Conservation (phyloP, 2,113 vertebrate species). For the Scalopus aquaticus region DNA sequence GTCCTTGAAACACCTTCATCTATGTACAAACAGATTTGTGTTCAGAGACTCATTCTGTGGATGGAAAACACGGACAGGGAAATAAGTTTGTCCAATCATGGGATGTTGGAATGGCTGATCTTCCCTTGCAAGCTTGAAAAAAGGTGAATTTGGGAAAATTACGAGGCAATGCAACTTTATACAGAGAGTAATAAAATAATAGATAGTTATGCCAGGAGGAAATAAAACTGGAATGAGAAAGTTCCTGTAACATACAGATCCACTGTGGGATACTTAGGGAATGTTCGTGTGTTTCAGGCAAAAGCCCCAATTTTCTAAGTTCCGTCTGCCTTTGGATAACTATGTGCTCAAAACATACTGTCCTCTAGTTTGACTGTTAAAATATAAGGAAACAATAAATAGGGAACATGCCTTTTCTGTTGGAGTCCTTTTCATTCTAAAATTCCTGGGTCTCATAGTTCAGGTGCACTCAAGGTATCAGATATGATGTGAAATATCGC, state of each 20-base stretch:
- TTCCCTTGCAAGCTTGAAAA: neutral
- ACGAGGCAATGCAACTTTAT: neutral
- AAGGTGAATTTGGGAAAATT: neutral
- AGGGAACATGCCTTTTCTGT: neutral
- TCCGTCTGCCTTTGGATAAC: neutral
- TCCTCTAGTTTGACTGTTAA: neutral
- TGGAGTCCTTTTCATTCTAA: neutral
- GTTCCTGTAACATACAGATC: neutral
- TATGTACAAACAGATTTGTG: neutral
- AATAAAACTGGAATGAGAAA: constrained; percentile 49
- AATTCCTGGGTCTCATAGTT: neutral
- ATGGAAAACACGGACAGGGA: neutral
- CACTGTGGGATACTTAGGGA: neutral
- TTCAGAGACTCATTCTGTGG: neutral
- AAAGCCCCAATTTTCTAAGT: neutral
- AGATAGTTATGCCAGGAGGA: neutral
- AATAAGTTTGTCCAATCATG: neutral
- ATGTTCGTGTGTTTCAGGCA: neutral
- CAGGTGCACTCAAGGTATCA: neutral
- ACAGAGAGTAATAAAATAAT: neutral
- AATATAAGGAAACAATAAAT: neutral
- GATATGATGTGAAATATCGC: neutral
- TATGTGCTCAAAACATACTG: neutral
- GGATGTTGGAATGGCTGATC: neutral
- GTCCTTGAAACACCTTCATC: neutral